Base-by-base conservation (phyloP, 2,888 invertebrate genomes). In the Danaus chrysippus region DNA sequence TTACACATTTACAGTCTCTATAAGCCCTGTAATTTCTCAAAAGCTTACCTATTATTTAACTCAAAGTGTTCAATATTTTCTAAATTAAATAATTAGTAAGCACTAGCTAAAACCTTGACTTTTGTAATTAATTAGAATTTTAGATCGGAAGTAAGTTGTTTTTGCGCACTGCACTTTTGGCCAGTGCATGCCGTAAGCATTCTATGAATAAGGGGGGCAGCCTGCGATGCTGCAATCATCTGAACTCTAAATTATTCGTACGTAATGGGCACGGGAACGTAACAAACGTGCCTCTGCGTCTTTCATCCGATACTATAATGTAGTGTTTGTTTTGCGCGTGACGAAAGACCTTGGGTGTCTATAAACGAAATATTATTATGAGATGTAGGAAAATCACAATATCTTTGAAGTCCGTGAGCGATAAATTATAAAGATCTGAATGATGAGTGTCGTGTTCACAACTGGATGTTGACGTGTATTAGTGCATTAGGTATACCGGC, bases 101-200 rank as follows among this genome's bases (percentile, higher is more conserved):
- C 1, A 17, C 8, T 17, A 1, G 10, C 10, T 17, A 5, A 23
- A n/a, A 54, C 42, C 42, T 34, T 13, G 41, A 46, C 56, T 42
- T 60, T 57, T 54, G 46, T 54, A 23, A 54, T 57, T 56, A 44
- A 55, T 12, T 43, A 42, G 41, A 49, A 15, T 42, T 76, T 81
- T 79, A 79, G 77, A 77, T 82, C 73, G 68, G 70, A 68, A 69
- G 65, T 75, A 72, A 77, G 78, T 80, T 74, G 70, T 69, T 81
- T 82, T 84, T 84, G 86, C 84, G 81, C 85, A 86, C 83, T 82
- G 84, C 84, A 83, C 84, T 76, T 83, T 76, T 82, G 81, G 78
- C 77, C 62, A 74, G 67, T 72, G 76, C 72, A 71, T 70, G 67
- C 66, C 72, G 77, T 75, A 74, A 76, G 77, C 73, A 66, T 71